Evolutionary conservation across 2,888 invertebrate genomes (phyloP).

Genomic region (Lochmaea crataegi): DNA sequence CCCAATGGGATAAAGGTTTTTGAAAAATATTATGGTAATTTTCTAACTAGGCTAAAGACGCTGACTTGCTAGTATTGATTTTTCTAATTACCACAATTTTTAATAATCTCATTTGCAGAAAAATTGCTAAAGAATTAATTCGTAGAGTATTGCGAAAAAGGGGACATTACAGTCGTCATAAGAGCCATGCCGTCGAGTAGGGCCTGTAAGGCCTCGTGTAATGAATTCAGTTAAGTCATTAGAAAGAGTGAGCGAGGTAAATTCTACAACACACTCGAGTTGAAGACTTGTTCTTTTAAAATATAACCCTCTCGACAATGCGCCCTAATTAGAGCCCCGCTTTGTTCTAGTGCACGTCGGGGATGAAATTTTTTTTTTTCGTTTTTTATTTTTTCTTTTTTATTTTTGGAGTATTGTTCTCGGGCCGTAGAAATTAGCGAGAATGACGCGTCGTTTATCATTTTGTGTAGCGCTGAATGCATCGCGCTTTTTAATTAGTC

Average conservation of each 20-base stretch:
- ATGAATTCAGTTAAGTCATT: conserved; percentile 57
- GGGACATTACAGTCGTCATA: conserved; percentile 21
- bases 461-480: conserved; percentile 52
- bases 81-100: conserved; percentile 16
- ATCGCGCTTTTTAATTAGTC: conserved; percentile 63
- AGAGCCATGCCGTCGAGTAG: conserved; percentile 28
- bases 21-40: no score
- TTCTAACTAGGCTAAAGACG: background rate
- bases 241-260: conserved; percentile 51
- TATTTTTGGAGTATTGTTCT: conserved; percentile 52
- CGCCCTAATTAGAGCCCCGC: conserved; percentile 58
- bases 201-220: conserved; percentile 38
- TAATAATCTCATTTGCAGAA: conserved; percentile 27
- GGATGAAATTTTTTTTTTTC: conserved; percentile 34
- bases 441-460: conserved; percentile 55
- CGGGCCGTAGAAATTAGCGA: conserved; percentile 53
- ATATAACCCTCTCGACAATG: conserved; percentile 56
- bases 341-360: conserved; percentile 57
- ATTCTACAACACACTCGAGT: conserved; percentile 52
- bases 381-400: conserved; percentile 39
- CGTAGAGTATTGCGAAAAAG: conserved; percentile 16
- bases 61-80: conserved; percentile 9
- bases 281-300: conserved; percentile 57
- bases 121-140: conserved; percentile 36
- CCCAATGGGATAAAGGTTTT: no score